Percentiles rank a stretch among this genome's conserved stretches.
These are phyloP conservation scores for Sabatieria punctata DNA, from an alignment of 2,888 invertebrate genomes.

Conservation along the genomic window DNA sequence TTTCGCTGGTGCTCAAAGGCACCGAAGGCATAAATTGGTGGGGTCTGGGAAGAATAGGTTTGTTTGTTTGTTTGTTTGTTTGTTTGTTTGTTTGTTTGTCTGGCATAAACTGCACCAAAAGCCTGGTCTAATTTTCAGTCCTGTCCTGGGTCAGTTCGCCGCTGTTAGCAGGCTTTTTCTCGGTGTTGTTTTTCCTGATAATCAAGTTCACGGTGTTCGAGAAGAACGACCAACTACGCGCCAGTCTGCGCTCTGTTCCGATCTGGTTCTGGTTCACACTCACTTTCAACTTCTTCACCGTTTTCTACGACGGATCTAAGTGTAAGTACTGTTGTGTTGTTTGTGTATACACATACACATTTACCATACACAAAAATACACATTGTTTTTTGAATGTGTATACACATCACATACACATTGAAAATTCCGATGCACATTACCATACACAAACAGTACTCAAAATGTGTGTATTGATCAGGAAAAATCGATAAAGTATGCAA, in stretches of 20 bases:
- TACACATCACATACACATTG: too few relatives aligned
- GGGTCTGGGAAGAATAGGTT: constrained; percentile 1
- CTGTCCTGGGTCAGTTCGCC: constrained; percentile 12
- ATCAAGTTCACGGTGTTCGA: constrained; percentile 6
- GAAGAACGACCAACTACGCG: constrained; percentile 6
- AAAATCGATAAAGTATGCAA: too few relatives aligned
- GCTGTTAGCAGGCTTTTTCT: constrained; percentile 10
- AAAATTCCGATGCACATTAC: too few relatives aligned
- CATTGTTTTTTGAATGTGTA: too few relatives aligned
- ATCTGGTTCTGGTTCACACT: constrained; percentile 9
- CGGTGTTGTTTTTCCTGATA: constrained; percentile 9
- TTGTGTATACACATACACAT: too few relatives aligned
- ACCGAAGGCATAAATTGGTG: constrained; percentile 11
- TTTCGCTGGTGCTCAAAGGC: constrained; percentile 11
- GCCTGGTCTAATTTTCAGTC: constrained; percentile 1
- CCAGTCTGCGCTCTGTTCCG: constrained; percentile 7
- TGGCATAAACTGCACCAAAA: background rate
- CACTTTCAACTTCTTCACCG: constrained; percentile 7
- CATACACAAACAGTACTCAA: too few relatives aligned
- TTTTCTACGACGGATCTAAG: constrained; percentile 11
- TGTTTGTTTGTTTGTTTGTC: too few relatives aligned
- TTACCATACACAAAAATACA: too few relatives aligned
- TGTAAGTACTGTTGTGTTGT: too few relatives aligned
- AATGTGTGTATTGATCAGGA: too few relatives aligned
- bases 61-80: too few relatives aligned